Percentiles rank a stretch among this genome's conserved stretches.
Evolutionary conservation across 2,797 vertebrate genomes (phyloP).

Genomic region (Etheostoma nigrum): DNA sequence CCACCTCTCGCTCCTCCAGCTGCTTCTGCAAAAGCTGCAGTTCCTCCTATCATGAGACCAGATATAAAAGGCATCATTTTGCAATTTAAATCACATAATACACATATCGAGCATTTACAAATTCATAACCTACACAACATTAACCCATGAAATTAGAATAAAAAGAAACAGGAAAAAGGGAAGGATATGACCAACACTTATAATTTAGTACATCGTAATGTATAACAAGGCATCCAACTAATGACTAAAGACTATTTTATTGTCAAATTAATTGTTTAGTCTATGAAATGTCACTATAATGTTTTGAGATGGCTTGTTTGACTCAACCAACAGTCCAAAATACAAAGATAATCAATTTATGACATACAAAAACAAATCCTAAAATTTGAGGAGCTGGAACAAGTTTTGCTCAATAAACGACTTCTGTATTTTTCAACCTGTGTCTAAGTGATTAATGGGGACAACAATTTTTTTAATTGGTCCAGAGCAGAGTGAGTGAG

Average conservation of each 20-base stretch:
- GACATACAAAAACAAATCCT: neutral
- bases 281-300: neutral
- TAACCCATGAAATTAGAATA: too few species aligned
- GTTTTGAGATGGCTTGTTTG: neutral
- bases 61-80: neutral
- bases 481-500: too few species aligned
- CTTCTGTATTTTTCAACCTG: too few species aligned
- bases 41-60: constrained; percentile 86
- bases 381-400: neutral
- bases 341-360: neutral
- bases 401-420: neutral
- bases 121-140: too few species aligned
- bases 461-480: too few species aligned
- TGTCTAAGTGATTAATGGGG: too few species aligned
- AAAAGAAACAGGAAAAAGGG: neutral
- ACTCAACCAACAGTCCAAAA: neutral
- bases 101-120: neutral
- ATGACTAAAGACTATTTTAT: neutral
- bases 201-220: neutral
- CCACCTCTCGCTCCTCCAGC: constrained; percentile 89
- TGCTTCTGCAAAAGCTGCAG: constrained; percentile 88
- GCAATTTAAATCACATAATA: neutral
- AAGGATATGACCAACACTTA: neutral
- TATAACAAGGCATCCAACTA: neutral
- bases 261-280: neutral